Evolutionary conservation across 2,888 invertebrate genomes (phyloP), one percentile per base, ranked within the genome.

Genomic region (Lasioglossum lativentre): DNA sequence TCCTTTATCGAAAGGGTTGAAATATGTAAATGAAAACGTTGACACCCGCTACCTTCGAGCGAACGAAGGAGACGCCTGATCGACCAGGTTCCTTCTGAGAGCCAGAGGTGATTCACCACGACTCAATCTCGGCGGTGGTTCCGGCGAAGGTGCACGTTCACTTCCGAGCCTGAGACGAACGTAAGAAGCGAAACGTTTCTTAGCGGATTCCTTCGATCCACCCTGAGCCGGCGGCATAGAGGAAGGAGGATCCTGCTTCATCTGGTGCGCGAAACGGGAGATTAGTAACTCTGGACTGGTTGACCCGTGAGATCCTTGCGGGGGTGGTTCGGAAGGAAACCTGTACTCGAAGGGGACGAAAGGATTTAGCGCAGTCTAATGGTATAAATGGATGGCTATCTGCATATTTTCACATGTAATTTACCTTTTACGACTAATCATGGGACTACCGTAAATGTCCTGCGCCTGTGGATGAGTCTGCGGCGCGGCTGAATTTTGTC

Each of bases 171-270:
- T 97, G 95, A 97, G 96, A 96, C 98, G 98, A 94, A 97, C 97
- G 96, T 98, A 98, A 91, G 97, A 97, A 94, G 97, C 97, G 95
- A 98, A 97, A 94, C 97, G 97, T 95, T 97, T 97, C 96, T 97
- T 98, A 63, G 94, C 94, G 34, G 94, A 95, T 78, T 95, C 95
- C 77, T 95, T 95, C 1, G 93, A 90, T 72, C 86, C 88, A 45
- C 89, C 86, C 52, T 93, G 92, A 80, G 88, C 85, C 27, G 94
- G 93, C 47, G 93, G 89, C 59, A 90, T 86, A 16, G 88, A 82
- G 56, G 93, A 86, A 52, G 93, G 90, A 10, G 94, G 91, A 56
- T 95, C 95, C 86, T 94, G 95, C 79, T 94, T 94, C 56, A 94
- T 47, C 38, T 95, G 95, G 85, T 94, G 93, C 10, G 94, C 92